These are phyloP conservation scores for Tragopan temminckii DNA, from an alignment of 2,797 vertebrate species.

Conservation along the genomic window DNA sequence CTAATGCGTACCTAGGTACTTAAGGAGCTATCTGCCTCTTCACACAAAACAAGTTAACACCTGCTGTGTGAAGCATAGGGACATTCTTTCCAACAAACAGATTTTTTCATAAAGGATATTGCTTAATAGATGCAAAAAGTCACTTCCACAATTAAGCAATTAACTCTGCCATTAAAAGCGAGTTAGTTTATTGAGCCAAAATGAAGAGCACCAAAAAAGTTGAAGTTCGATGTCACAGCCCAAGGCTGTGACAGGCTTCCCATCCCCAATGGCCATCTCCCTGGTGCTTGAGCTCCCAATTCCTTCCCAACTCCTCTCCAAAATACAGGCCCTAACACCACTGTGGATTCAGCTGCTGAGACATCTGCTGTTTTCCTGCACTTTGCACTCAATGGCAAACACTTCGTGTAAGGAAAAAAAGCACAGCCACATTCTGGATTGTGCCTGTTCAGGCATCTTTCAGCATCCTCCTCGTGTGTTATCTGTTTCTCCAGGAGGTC, in stretches of 20 bases:
- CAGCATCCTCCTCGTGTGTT: not conserved
- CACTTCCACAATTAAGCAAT: conserved; percentile 16
- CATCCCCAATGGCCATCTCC: not conserved
- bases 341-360: not conserved
- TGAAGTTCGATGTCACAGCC: not conserved
- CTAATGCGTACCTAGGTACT: not conserved
- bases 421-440: not conserved
- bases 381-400: not conserved
- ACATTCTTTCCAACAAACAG: not conserved
- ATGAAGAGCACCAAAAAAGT: not conserved
- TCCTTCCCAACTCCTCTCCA: not conserved
- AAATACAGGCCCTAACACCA: not conserved
- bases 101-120: not conserved
- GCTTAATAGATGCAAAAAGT: not conserved
- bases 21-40: not conserved
- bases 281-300: not conserved
- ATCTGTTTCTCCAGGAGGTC: not conserved
- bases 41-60: not conserved
- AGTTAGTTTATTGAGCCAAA: not conserved
- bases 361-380: not conserved
- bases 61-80: not conserved
- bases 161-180: not conserved
- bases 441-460: not conserved
- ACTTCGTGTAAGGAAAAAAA: accelerated
- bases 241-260: not conserved